Conservation (phyloP, 2,113 vertebrate species). For the Labrus mixtus region DNA sequence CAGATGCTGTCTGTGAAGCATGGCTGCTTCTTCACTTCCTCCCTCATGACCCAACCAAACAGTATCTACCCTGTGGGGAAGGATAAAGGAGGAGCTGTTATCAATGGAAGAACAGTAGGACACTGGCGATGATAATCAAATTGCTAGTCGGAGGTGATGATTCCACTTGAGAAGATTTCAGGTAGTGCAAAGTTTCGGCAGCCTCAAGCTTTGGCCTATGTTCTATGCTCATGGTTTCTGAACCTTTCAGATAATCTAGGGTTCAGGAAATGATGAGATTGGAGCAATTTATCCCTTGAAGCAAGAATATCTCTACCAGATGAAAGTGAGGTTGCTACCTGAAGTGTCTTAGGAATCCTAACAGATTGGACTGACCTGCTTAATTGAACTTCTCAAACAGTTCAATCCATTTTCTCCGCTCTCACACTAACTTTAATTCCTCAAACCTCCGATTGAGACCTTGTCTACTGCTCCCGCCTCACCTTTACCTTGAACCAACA, state of each 20-base stretch:
- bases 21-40: slow-evolving; percentile 4
- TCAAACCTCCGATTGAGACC: slow-evolving; percentile 8
- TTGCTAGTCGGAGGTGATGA: slow-evolving; percentile 36
- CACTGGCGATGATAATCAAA: slow-evolving; percentile 35
- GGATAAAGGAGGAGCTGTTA: slow-evolving; percentile 38
- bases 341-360: slow-evolving; percentile 24
- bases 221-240: background rate
- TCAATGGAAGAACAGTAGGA: slow-evolving; percentile 43
- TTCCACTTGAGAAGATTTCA: slow-evolving; percentile 37
- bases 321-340: slow-evolving; percentile 21
- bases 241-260: background rate
- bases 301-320: slow-evolving; percentile 2
- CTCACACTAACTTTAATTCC: slow-evolving; percentile 1
- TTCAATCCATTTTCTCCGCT: slow-evolving; percentile 17
- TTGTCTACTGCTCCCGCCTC: slow-evolving; percentile 5
- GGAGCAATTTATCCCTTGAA: slow-evolving; percentile 16
- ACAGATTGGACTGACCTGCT: slow-evolving; percentile 12
- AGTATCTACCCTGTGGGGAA: background rate
- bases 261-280: slow-evolving; percentile 15
- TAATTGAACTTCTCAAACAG: slow-evolving; percentile 8
- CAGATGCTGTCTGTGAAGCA: slow-evolving; percentile 30
- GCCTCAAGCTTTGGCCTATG: slow-evolving; percentile 9
- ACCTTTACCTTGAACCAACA: background rate
- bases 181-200: slow-evolving; percentile 12
- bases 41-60: background rate